Evolutionary conservation across 92 coral and sea anemone genomes (phyloP), one percentile per base, ranked within the genome.

Genomic region (Epizoanthus ramosus): DNA sequence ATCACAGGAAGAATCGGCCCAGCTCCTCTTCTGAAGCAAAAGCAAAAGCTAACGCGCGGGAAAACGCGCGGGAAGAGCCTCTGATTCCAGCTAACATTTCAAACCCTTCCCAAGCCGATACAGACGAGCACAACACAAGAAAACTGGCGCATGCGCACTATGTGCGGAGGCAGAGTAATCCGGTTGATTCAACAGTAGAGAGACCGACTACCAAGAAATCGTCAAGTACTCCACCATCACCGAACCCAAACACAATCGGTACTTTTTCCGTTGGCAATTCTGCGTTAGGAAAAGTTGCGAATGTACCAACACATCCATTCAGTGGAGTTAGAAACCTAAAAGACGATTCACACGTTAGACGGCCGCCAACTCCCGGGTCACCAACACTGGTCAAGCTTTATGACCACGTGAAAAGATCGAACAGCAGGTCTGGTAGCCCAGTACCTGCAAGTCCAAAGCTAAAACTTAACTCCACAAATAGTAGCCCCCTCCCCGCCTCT

Each of bases 371-470:
- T 4, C 82, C 82, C 7, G 18, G 53, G 4, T 77, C 82, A 1
- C 70, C 82, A 39, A 61, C 69, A 45, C 82, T 77, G 45, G 39
- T 16, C 24, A 56, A 47, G 8, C 63, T 77, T 77, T 61, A 39
- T n/a, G 82, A 77, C 10, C 71, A 21, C 25, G 71, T 77, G 66
- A 63, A 77, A 61, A 61, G 15, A 54, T 58, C 56, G 16, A 39
- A 63, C 23, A 63, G 82, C 66, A 10, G 39, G 28, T 37, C 82
- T 13, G 50, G 39, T 39, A 77, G 82, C 60, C 58, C 82, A 5
- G 71, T 21, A 3, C 21, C 57, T 6, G 52, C 82, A 61, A 63
- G 66, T 4, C 65, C 71, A 14, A 77, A 61, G 31, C 71, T 23
- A 13, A 60, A 41, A n/a, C 35, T 39, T 75, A 31, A 33, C 5